Percentiles rank a stretch among this genome's conserved stretches.
Conservation (phyloP, 1,140 invertebrate species). For the Brachionus angularis region DNA sequence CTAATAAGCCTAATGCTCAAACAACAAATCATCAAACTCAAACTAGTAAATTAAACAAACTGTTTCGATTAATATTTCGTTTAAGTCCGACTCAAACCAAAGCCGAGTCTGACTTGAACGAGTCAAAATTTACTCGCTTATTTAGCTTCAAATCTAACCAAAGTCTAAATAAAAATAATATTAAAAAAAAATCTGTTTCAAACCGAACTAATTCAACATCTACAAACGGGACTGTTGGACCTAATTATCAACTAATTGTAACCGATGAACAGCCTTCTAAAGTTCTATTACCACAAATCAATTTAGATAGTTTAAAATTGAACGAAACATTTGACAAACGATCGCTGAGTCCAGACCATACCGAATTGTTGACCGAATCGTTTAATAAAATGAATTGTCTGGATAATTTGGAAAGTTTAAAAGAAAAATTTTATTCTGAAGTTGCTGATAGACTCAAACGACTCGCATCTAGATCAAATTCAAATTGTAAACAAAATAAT, state of each 20-base stretch:
- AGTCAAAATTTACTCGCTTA: constrained; percentile 29
- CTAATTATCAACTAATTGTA: constrained; percentile 1
- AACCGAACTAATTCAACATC: constrained; percentile 17
- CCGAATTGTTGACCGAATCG: not conserved
- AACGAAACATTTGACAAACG: too few relatives aligned
- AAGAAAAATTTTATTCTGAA: constrained; percentile 39
- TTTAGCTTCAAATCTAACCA: constrained; percentile 17
- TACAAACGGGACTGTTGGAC: constrained; percentile 1
- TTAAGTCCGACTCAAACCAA: not conserved
- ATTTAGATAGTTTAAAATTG: not conserved
- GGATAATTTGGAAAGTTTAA: constrained; percentile 21
- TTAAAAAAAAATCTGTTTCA: not conserved
- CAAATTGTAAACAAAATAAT: constrained; percentile 8
- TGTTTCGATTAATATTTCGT: not conserved
- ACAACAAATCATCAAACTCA: not conserved
- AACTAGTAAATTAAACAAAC: not conserved
- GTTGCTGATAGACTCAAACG: constrained; percentile 9
- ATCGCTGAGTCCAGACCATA: too few relatives aligned
- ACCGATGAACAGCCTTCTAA: constrained; percentile 29
- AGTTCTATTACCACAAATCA: not conserved
- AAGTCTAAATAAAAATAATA: not conserved
- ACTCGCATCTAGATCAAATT: constrained; percentile 15
- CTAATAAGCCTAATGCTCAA: not conserved
- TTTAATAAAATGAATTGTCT: constrained; percentile 3
- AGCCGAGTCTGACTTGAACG: not conserved